These are phyloP conservation scores for Chloroceryle amazona DNA, from an alignment of 2,797 vertebrate species.

Conservation along the genomic window DNA sequence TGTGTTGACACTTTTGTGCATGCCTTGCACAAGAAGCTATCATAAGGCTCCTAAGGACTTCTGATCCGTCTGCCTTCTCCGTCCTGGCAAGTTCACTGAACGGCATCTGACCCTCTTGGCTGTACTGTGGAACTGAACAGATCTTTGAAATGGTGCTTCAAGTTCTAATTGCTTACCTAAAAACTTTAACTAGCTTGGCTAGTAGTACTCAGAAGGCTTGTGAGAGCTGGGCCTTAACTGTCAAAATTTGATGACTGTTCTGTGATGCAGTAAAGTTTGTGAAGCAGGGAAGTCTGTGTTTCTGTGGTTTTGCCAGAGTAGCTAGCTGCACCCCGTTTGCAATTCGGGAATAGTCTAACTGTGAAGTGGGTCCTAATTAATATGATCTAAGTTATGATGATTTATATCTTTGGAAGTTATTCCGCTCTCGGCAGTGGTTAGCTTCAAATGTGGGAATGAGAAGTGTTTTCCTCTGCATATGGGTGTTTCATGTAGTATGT, in stretches of 20 bases:
- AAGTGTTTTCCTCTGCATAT: fast-evolving
- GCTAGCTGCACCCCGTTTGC: not conserved
- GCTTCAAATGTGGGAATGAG: not conserved
- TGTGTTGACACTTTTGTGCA: not conserved
- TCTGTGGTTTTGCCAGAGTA: not conserved
- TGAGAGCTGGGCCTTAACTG: not conserved
- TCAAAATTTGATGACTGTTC: not conserved
- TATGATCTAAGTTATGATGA: not conserved
- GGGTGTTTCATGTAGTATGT: not conserved
- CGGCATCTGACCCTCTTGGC: not conserved
- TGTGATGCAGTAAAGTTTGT: not conserved
- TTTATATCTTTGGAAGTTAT: not conserved
- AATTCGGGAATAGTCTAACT: not conserved
- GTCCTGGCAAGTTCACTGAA: not conserved
- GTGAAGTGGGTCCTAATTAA: not conserved
- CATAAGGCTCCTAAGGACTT: not conserved
- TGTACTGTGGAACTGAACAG: not conserved
- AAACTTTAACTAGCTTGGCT: not conserved
- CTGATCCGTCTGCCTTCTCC: not conserved
- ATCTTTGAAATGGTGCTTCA: not conserved
- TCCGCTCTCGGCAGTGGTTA: not conserved
- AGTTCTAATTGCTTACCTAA: not conserved
- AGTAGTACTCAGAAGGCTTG: not conserved
- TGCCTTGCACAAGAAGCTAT: not conserved
- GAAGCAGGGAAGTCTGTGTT: not conserved